These are phyloP conservation scores for Pristiophorus japonicus DNA, from an alignment of 2,113 vertebrate species.

Conservation along the genomic window DNA sequence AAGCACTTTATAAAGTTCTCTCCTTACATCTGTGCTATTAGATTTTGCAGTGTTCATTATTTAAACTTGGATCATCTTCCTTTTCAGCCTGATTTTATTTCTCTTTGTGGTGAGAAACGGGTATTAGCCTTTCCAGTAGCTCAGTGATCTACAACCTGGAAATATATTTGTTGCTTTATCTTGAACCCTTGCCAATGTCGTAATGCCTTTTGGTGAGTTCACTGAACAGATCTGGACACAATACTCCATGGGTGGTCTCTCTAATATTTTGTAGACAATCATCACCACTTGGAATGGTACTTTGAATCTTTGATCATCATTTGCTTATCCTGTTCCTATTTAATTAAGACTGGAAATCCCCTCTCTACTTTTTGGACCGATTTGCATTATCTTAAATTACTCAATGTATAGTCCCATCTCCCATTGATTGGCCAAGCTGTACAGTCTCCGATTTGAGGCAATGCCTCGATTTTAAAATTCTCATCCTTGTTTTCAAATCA, in stretches of 20 bases:
- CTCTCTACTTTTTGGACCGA: not conserved
- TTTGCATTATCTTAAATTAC: not conserved
- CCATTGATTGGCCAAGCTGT: not conserved
- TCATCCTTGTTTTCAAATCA: not conserved
- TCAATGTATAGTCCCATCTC: not conserved
- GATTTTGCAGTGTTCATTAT: not conserved
- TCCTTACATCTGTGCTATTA: not conserved
- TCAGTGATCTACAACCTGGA: constrained; percentile 6
- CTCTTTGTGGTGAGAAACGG: not conserved
- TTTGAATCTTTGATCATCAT: not conserved
- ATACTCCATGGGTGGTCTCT: constrained; percentile 9
- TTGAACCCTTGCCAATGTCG: constrained; percentile 25
- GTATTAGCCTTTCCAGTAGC: not conserved
- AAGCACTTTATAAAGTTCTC: not conserved
- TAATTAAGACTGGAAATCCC: not conserved
- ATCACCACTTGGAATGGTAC: not conserved
- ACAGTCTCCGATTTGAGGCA: not conserved
- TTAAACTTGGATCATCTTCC: not conserved
- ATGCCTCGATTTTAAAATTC: not conserved
- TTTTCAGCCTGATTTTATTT: not conserved
- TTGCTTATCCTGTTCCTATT: not conserved
- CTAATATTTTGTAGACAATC: not conserved
- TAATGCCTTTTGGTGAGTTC: constrained; percentile 13
- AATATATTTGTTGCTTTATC: not conserved
- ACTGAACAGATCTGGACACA: not conserved